Evolutionary conservation across 2,888 invertebrate species (phyloP).

Genomic region (Arrhopalites spinosus): DNA sequence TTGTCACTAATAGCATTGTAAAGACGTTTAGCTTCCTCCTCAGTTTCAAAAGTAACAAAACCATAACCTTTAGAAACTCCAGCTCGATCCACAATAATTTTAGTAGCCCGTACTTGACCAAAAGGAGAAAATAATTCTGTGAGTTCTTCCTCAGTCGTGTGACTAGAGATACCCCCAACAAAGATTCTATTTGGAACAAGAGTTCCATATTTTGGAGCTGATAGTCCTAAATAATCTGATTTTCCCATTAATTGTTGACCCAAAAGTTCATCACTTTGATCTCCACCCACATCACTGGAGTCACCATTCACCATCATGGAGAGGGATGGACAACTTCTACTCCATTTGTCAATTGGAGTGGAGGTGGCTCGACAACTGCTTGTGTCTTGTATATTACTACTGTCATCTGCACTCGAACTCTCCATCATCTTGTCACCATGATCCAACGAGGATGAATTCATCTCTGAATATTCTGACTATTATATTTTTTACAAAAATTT

Average conservation of each 20-base stretch:
- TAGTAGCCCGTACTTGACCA: constrained; percentile 81
- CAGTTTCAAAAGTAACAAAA: constrained; percentile 82
- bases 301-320: constrained; percentile 25
- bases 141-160: constrained; percentile 89
- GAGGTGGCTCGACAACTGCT: constrained; percentile 21
- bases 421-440: constrained; percentile 31
- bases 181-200: constrained; percentile 93
- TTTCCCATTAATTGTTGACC: constrained; percentile 10
- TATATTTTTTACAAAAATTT: not conserved
- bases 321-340: constrained; percentile 27
- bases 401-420: constrained; percentile 33
- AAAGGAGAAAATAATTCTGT: constrained; percentile 88
- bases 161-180: constrained; percentile 93
- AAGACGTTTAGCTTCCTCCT: constrained; percentile 74
- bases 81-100: constrained; percentile 92
- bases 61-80: constrained; percentile 94
- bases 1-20: constrained; percentile 48
- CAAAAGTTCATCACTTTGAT: constrained; percentile 14
- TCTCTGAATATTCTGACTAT: constrained; percentile 28
- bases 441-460: constrained; percentile 28
- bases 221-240: constrained; percentile 20
- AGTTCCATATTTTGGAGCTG: constrained; percentile 66
- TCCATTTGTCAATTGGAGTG: constrained; percentile 35
- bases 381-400: not conserved
- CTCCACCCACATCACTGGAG: constrained; percentile 28